These are phyloP conservation scores for Xanthia togata DNA, from an alignment of 2,888 invertebrate genomes.

Conservation along the genomic window DNA sequence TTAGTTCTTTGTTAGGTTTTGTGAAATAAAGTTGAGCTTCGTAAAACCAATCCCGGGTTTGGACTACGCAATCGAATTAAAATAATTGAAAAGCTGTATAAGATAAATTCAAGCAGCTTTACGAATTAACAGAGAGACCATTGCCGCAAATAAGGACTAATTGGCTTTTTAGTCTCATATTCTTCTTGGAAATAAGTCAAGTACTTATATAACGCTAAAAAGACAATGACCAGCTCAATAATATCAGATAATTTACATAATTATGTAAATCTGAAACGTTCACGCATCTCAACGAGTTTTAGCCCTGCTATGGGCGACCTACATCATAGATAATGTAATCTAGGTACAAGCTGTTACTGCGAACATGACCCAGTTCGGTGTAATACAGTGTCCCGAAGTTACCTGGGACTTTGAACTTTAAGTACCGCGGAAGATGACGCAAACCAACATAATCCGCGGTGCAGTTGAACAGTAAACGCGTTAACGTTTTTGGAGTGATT, in stretches of 20 bases:
- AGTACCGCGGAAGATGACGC: constrained; percentile 5
- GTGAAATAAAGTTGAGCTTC: not conserved
- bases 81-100: constrained; percentile 7
- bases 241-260: constrained; percentile 50
- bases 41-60: not conserved
- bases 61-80: not conserved
- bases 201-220: constrained; percentile 6
- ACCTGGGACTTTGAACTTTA: constrained; percentile 29
- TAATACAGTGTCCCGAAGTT: constrained; percentile 24
- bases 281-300: constrained; percentile 54
- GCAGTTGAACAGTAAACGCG: not conserved
- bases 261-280: constrained; percentile 58
- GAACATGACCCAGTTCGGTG: constrained; percentile 30
- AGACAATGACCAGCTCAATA: constrained; percentile 12
- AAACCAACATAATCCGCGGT: not conserved
- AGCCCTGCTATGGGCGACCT: constrained; percentile 51
- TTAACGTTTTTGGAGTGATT: not conserved
- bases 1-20: not conserved
- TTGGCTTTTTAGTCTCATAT: not conserved
- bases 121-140: not conserved
- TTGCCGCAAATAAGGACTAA: not conserved
- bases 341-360: constrained; percentile 25
- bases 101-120: constrained; percentile 6
- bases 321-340: constrained; percentile 55
- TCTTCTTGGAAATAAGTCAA: not conserved